Evolutionary conservation across 2,888 invertebrate species (phyloP).

Genomic region (Tipula lateralis): DNA sequence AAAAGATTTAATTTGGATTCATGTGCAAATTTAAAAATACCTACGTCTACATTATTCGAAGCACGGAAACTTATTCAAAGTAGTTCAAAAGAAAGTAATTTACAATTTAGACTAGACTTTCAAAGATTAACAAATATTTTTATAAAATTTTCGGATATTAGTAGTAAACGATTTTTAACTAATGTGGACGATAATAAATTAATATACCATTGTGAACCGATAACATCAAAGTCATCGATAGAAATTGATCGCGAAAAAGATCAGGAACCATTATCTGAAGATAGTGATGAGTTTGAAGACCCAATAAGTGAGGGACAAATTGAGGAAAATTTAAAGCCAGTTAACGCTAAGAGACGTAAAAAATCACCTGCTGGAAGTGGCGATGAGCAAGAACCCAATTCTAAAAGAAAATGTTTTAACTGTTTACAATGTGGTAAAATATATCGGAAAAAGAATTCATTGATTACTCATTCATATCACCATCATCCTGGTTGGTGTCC

Average conservation of each 20-base stretch:
- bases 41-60: not conserved
- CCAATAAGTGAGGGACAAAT: not conserved
- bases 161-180: not conserved
- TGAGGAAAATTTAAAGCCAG: not conserved
- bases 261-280: not conserved
- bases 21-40: not conserved
- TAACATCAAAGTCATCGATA: not conserved
- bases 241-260: not conserved
- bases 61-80: not conserved
- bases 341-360: not conserved
- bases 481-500: constrained; percentile 49
- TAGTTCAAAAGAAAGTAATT: not conserved
- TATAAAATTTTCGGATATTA: not conserved
- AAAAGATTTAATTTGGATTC: not conserved
- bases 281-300: not conserved
- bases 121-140: not conserved
- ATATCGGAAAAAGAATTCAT: constrained; percentile 47
- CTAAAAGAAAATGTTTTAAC: not conserved
- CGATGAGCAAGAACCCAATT: not conserved
- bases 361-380: not conserved
- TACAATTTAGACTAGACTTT: not conserved
- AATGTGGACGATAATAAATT: not conserved
- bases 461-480: constrained; percentile 46
- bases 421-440: constrained; percentile 39
- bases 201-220: not conserved